Percentiles rank a stretch among this genome's conserved stretches.
These are phyloP conservation scores for Cryptocephalus primarius DNA, from an alignment of 2,888 invertebrate genomes.

Conservation along the genomic window DNA sequence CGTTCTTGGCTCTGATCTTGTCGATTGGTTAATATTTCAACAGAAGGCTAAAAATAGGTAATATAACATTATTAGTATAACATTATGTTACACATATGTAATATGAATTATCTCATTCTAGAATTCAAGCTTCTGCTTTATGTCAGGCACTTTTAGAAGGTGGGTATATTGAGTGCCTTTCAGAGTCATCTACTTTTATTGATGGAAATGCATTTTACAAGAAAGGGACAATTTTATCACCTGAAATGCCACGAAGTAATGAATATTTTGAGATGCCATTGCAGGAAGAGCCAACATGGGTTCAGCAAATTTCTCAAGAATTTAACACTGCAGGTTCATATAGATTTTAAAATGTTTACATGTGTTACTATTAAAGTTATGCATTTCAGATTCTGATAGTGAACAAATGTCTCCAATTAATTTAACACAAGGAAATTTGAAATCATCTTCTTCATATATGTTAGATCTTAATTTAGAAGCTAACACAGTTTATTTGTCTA, in stretches of 20 bases:
- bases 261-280: conserved; percentile 30
- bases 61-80: background rate
- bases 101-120: conserved; percentile 21
- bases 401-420: conserved; percentile 30
- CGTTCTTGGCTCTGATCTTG: conserved; percentile 67
- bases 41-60: conserved; percentile 67
- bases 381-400: conserved; percentile 36
- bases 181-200: conserved; percentile 42
- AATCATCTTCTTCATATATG: conserved; percentile 44
- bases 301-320: conserved; percentile 34
- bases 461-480: conserved; percentile 53
- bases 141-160: conserved; percentile 70
- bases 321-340: conserved; percentile 21
- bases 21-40: conserved; percentile 74
- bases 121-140: conserved; percentile 64
- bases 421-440: conserved; percentile 27
- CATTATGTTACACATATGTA: background rate
- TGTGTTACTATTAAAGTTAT: background rate
- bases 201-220: conserved; percentile 41
- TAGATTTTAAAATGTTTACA: background rate
- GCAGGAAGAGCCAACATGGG: conserved; percentile 52
- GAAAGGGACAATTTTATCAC: conserved; percentile 32
- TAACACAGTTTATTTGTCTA: conserved; percentile 47
- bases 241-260: conserved; percentile 25
- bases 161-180: conserved; percentile 58